Conservation (phyloP, 1,140 invertebrate species). For the Chironomus tepperi region DNA sequence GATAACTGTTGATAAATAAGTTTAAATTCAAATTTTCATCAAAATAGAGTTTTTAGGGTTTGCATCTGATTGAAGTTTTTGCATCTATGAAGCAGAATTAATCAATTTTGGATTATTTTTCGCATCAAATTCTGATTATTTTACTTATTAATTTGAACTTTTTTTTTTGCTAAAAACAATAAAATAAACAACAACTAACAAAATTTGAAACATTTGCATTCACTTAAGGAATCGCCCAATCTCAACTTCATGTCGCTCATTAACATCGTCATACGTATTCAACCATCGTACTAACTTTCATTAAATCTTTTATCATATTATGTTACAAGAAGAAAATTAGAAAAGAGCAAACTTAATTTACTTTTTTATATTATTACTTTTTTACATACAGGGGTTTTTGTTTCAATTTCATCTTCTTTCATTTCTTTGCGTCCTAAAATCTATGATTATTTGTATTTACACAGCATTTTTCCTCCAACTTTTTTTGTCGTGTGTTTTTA, state of each 20-base stretch:
- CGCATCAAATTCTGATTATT: too few species aligned
- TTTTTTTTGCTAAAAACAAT: too few species aligned
- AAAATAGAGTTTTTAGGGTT: too few species aligned
- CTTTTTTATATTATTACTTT: neutral
- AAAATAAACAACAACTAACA: too few species aligned
- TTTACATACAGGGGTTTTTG: neutral
- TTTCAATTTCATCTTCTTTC: neutral
- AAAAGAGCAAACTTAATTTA: neutral
- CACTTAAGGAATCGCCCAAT: too few species aligned
- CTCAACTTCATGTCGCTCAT: neutral
- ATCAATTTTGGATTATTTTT: too few species aligned
- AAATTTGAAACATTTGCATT: too few species aligned
- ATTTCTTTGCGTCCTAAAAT: constrained; percentile 2
- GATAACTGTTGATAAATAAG: too few species aligned
- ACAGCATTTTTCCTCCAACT: constrained; percentile 16
- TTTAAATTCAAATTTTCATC: too few species aligned
- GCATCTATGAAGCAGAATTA: too few species aligned
- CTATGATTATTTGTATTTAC: constrained; percentile 21
- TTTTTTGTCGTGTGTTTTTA: neutral
- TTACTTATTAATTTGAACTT: too few species aligned
- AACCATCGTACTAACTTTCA: neutral
- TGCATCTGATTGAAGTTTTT: too few species aligned
- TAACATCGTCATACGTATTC: neutral
- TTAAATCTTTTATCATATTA: neutral
- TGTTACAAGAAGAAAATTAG: neutral